These are phyloP conservation scores for Grapholita molesta DNA, from an alignment of 1,140 invertebrate species.

Conservation along the genomic window DNA sequence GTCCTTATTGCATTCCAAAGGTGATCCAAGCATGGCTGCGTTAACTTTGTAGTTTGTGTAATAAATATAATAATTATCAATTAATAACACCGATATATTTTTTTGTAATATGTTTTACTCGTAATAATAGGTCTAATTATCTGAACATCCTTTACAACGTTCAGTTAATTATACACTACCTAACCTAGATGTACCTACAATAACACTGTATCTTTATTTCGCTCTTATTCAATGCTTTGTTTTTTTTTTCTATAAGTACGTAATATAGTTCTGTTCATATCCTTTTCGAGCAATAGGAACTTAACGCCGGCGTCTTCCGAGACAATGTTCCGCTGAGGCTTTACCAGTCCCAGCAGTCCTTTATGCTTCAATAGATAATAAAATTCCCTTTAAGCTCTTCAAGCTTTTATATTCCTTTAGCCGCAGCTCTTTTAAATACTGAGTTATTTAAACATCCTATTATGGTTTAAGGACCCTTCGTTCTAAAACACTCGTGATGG, in stretches of 20 bases:
- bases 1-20: slow-evolving; percentile 12
- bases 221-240: neutral
- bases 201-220: neutral
- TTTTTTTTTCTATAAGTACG: neutral
- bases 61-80: too few relatives aligned
- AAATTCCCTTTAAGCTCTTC: slow-evolving; percentile 9
- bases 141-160: too few relatives aligned
- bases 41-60: too few relatives aligned
- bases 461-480: neutral
- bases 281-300: neutral
- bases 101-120: too few relatives aligned
- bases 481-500: neutral
- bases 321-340: slow-evolving; percentile 5
- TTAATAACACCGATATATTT: too few relatives aligned
- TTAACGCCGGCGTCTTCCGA: slow-evolving; percentile 11
- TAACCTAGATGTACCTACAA: neutral
- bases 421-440: slow-evolving; percentile 12
- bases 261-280: slow-evolving; percentile 8
- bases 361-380: slow-evolving; percentile 7
- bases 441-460: slow-evolving; percentile 11
- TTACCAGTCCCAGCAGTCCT: slow-evolving; percentile 6
- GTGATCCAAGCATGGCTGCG: neutral
- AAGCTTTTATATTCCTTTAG: slow-evolving; percentile 13
- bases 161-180: too few relatives aligned
- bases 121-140: too few relatives aligned